Evolutionary conservation across 2,113 vertebrate genomes (phyloP).

Genomic region (Pteropus alecto): DNA sequence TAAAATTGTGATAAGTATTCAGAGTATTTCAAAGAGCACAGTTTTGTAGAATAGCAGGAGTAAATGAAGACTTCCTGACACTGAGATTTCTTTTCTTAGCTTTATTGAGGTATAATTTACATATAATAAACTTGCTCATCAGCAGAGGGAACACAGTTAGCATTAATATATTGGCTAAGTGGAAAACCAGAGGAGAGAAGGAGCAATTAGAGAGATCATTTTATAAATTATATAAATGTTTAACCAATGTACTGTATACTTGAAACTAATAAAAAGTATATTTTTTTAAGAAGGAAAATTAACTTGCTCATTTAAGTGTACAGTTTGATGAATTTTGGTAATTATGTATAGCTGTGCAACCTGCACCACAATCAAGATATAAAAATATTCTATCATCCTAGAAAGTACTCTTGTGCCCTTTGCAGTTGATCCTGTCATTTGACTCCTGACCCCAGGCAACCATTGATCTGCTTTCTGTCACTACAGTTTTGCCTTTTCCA

Average conservation of each 20-base stretch:
- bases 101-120: not conserved
- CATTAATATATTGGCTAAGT: no score
- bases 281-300: not conserved
- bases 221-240: no score
- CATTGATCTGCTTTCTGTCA: not conserved
- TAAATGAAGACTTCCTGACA: constrained; percentile 8
- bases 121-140: not conserved
- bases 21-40: constrained; percentile 48
- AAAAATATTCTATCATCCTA: not conserved
- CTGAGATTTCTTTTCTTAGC: not conserved
- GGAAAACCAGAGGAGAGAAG: no score
- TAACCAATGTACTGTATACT: no score
- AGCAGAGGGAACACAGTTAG: no score
- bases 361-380: not conserved
- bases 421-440: not conserved
- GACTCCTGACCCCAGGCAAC: not conserved
- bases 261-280: no score
- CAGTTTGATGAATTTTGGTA: not conserved
- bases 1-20: constrained; percentile 1
- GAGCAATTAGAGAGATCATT: no score
- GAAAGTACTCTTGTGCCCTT: not conserved
- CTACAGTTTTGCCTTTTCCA: not conserved
- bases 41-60: not conserved
- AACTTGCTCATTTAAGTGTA: not conserved
- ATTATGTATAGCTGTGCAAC: not conserved